phyloP scores from a whole-genome alignment of 2,797 vertebrate species.

The Enteromius fasciolatus region DNA sequence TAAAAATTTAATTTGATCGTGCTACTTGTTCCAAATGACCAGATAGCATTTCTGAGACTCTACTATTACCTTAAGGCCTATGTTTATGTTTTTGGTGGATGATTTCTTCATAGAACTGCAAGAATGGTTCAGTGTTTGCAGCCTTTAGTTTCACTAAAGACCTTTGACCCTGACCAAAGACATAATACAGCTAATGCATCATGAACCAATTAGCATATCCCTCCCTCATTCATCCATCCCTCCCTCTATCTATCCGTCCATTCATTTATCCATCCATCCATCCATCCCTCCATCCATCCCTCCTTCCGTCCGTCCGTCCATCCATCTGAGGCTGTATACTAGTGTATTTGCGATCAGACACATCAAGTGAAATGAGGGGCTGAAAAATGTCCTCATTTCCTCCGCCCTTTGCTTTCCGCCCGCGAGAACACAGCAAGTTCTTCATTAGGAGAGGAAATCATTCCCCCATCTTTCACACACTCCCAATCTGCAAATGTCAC shows the following conservation, averaged over 20 bases:
- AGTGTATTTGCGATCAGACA: slow-evolving; percentile 29
- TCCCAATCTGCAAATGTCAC: slow-evolving; percentile 61
- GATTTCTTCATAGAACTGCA: not conserved
- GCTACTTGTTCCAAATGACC: not conserved
- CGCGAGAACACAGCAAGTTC: slow-evolving; percentile 60
- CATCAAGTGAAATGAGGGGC: slow-evolving; percentile 33
- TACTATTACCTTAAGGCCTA: not conserved
- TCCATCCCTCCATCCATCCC: not conserved
- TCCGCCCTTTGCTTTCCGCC: slow-evolving; percentile 55
- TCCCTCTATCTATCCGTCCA: not conserved
- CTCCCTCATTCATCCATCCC: too few species aligned
- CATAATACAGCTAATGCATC: not conserved
- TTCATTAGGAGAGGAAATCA: slow-evolving; percentile 65
- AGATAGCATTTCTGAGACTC: not conserved
- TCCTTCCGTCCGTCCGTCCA: not conserved
- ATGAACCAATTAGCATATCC: not conserved
- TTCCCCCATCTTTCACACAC: slow-evolving; percentile 56
- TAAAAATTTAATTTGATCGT: not conserved
- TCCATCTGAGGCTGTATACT: not conserved
- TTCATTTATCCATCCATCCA: not conserved
- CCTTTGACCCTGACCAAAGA: not conserved
- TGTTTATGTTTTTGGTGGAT: not conserved
- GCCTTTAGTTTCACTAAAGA: slow-evolving; percentile 1
- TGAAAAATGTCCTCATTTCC: slow-evolving; percentile 43
- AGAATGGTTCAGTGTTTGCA: not conserved